phyloP scores from a whole-genome alignment of 2,113 vertebrate genomes.

The Protomyctophum bolini region DNA sequence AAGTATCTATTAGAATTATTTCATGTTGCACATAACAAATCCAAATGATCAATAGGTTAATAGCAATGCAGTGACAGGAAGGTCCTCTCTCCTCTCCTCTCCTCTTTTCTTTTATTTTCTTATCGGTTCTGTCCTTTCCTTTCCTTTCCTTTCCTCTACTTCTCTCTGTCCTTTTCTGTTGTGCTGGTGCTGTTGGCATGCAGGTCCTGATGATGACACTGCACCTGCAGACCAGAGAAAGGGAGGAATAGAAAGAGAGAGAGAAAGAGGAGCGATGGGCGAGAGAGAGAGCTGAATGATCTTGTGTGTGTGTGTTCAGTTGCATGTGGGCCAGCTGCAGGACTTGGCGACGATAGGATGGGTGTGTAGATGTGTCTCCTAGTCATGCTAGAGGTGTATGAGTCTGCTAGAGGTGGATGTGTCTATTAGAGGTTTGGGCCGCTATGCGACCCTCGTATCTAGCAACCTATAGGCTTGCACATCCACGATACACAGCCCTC shows the following conservation, averaged over 20 bases:
- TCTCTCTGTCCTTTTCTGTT: background rate
- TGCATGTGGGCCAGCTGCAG: background rate
- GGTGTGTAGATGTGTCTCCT: background rate
- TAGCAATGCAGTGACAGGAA: constrained; percentile 21
- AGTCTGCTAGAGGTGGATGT: constrained; percentile 27
- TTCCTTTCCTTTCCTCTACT: background rate
- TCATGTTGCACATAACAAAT: constrained; percentile 12
- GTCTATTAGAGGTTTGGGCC: too few relatives aligned
- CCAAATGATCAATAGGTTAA: constrained; percentile 5
- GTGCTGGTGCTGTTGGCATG: constrained; percentile 25
- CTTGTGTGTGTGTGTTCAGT: background rate
- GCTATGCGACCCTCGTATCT: too few relatives aligned
- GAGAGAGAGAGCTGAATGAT: constrained; percentile 1
- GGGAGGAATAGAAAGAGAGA: constrained; percentile 14
- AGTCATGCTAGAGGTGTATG: background rate
- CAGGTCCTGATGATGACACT: constrained; percentile 43
- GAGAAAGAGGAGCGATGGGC: background rate
- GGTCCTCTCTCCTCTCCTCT: constrained; percentile 3
- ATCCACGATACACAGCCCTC: too few relatives aligned
- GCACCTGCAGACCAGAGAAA: constrained; percentile 39
- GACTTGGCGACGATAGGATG: background rate
- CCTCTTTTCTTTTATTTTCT: background rate
- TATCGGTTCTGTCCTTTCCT: background rate
- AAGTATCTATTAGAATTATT: too few relatives aligned
- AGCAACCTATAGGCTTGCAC: too few relatives aligned